These are phyloP conservation scores for Acromyrmex charruanus DNA, from an alignment of 1,140 invertebrate species.

Conservation along the genomic window DNA sequence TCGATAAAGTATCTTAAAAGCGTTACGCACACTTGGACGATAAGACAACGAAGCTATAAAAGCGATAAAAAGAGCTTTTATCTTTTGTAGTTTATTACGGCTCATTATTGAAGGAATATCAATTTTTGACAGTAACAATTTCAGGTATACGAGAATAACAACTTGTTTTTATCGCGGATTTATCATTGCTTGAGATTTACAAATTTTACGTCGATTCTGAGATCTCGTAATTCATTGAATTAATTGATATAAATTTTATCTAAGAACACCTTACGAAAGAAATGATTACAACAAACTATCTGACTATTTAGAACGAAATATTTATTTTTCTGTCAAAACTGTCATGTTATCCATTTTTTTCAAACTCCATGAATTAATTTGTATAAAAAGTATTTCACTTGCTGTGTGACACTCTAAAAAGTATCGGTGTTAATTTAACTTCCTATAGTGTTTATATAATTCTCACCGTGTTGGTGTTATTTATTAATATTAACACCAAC, in stretches of 20 bases:
- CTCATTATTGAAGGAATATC: neutral
- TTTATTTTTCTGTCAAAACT: neutral
- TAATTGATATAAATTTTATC: neutral
- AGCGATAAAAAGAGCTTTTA: neutral
- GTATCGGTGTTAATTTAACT: too few relatives aligned
- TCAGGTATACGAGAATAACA: neutral
- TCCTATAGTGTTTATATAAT: too few relatives aligned
- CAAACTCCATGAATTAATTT: neutral
- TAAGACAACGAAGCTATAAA: neutral
- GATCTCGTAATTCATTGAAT: neutral
- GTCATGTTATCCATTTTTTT: too few relatives aligned
- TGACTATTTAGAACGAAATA: neutral
- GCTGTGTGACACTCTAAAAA: too few relatives aligned
- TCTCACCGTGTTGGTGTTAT: too few relatives aligned
- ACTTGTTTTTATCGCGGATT: neutral
- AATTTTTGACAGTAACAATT: neutral
- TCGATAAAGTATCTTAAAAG: conserved; percentile 19
- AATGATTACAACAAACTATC: neutral
- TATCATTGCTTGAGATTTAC: neutral
- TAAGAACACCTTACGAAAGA: neutral
- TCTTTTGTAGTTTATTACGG: neutral
- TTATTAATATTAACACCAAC: too few relatives aligned
- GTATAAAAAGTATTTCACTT: too few relatives aligned
- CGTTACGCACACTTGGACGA: neutral
- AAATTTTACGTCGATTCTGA: neutral